A percentile compares a stretch with the other conserved stretches of the same genome.
Evolutionary conservation across 2,888 invertebrate genomes (phyloP).

Genomic region (Stenchaetothrips biformis): DNA sequence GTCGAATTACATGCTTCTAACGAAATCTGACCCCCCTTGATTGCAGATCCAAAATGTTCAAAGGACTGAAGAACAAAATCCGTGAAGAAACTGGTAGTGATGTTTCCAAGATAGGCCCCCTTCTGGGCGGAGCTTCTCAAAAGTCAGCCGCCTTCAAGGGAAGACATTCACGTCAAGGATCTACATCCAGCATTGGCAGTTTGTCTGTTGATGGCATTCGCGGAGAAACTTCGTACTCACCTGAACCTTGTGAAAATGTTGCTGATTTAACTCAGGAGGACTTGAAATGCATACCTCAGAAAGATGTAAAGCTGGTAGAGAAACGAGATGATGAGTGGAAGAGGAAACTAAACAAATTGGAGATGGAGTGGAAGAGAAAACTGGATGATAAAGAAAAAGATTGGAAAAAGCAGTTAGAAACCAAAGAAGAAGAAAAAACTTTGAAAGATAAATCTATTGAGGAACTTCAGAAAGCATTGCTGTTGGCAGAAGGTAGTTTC

Average conservation of each 20-base stretch:
- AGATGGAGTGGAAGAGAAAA: conserved; percentile 47
- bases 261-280: conserved; percentile 6
- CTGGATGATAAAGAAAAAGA: conserved; percentile 61
- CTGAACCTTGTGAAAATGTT: neutral
- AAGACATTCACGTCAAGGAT: conserved; percentile 48
- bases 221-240: conserved; percentile 42
- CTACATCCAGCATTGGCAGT: conserved; percentile 48
- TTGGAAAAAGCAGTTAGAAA: conserved; percentile 50
- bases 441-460: conserved; percentile 38
- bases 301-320: conserved; percentile 43
- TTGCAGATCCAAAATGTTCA: conserved; percentile 62
- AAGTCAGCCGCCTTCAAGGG: conserved; percentile 50
- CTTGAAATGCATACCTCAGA: conserved; percentile 38
- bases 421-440: conserved; percentile 40
- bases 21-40: neutral
- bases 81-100: conserved; percentile 84
- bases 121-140: conserved; percentile 42
- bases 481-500: conserved; percentile 62
- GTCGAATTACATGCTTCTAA: neutral
- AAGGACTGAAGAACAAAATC: conserved; percentile 82
- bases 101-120: conserved; percentile 54
- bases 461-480: conserved; percentile 55
- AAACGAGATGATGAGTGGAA: conserved; percentile 56
- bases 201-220: conserved; percentile 44
- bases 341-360: conserved; percentile 47